Evolutionary conservation across 92 coral and sea anemone species (phyloP).

Genomic region (Ricordea florida): DNA sequence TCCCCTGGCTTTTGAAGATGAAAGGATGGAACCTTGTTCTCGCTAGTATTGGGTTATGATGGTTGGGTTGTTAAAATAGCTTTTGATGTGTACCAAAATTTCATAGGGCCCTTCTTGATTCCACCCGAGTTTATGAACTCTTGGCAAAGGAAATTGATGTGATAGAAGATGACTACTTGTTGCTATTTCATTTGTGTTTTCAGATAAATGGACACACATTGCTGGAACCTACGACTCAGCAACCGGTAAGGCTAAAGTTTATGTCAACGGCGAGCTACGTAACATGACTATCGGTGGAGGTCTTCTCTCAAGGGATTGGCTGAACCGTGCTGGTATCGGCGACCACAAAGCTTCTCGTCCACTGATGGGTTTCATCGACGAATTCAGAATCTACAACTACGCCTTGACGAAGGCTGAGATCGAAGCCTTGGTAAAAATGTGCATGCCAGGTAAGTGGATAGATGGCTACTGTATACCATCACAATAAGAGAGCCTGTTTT

Average conservation of each 20-base stretch:
- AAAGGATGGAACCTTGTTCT: no score
- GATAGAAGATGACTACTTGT: not conserved
- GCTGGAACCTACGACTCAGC: slow-evolving; percentile 95
- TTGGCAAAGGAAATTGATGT: not conserved
- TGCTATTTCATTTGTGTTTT: not conserved
- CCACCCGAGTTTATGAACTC: not conserved
- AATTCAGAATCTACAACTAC: slow-evolving; percentile 93
- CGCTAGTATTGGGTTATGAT: no score
- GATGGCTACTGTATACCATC: no score
- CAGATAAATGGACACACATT: slow-evolving; percentile 91
- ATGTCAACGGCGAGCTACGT: slow-evolving; percentile 88
- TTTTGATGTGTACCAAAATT: no score
- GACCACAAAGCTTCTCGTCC: slow-evolving; percentile 98
- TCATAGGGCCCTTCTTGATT: no score
- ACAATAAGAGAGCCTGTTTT: no score
- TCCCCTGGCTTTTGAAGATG: no score
- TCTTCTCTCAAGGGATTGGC: slow-evolving; percentile 91
- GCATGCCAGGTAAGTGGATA: slow-evolving; percentile 62
- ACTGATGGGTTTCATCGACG: slow-evolving; percentile 93
- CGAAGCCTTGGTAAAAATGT: slow-evolving; percentile 64
- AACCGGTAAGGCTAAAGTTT: slow-evolving; percentile 91
- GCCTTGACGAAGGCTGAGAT: slow-evolving; percentile 84
- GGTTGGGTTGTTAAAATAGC: no score
- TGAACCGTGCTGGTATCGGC: slow-evolving; percentile 93
- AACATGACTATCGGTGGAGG: slow-evolving; percentile 96